Evolutionary conservation across 2,113 vertebrate genomes (phyloP), one percentile per base, ranked within the genome.

Genomic region (Glaucidium brasilianum): DNA sequence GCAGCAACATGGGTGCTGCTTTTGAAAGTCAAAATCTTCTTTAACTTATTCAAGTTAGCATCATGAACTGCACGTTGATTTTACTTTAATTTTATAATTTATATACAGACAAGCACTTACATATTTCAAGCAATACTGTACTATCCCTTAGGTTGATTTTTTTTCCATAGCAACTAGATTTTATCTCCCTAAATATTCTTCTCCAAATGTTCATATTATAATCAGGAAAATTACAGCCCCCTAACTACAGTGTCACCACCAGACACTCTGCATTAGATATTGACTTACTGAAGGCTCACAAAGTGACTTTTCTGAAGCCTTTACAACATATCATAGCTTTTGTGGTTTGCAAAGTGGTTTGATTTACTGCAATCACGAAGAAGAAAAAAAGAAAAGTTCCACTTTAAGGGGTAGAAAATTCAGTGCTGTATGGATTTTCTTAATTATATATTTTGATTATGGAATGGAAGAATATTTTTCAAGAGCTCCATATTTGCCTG

Each of bases 341-440:
- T 71, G 29, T 22, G 18, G 2, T 47, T 84, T 94, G 34, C 12
- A 88, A 83, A 88, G 27, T 47, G 45, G 20, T 47, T 47, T 47
- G 45, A 47, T 47, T 87, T 80, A 29, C 68, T 85, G 21, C 7
- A 85, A 32, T 72, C 26, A 41, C 4, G 19, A 60, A 64, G 43
- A 5, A 85, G 16, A 23, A 83, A 83, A 71, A 72, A 29, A 35
- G 7, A 59, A 32, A 76, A 41, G 5, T 56, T 71, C 45, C 29
- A 53, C 39, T 47, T 78, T 56, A 58, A 12, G 25, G 3, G 19
- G 50, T 34, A 41, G 32, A 91, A 92, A 67, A 86, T 18, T 71
- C 25, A 30, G 0, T n/a, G 7, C 63, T 45, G 16, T 5, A 11
- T 6, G 30, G 0, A 4, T 12, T 72, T 74, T 41, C 45, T 14